Evolutionary conservation across 2,113 vertebrate species (phyloP).

Genomic region (Alethe castanea): DNA sequence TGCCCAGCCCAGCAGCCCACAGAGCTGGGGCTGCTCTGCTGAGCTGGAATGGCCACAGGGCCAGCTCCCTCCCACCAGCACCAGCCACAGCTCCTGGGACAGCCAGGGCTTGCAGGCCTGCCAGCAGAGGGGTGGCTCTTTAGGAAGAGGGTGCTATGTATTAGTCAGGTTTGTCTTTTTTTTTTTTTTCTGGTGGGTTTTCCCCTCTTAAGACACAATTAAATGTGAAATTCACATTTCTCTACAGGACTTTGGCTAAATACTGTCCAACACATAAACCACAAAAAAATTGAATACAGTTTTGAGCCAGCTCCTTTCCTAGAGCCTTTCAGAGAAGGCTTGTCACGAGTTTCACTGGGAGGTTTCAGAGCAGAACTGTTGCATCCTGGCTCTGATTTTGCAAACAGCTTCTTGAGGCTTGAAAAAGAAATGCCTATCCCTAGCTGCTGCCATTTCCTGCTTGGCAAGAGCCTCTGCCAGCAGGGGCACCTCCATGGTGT

Average conservation of each 20-base stretch:
- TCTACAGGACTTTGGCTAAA: neutral
- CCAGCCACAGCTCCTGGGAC: neutral
- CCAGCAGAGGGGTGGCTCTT: neutral
- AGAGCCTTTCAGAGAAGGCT: neutral
- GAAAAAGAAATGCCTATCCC: neutral
- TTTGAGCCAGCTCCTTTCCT: neutral
- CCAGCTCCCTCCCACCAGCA: rapidly evolving
- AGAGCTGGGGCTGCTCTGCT: neutral
- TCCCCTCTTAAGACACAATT: neutral
- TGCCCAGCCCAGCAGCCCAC: neutral
- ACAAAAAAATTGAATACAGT: neutral
- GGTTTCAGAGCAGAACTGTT: neutral
- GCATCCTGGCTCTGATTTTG: neutral
- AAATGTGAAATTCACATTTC: neutral
- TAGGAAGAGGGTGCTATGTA: neutral
- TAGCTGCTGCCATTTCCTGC: neutral
- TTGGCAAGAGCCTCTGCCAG: neutral
- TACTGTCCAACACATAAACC: neutral
- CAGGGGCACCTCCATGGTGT: neutral
- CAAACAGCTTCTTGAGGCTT: neutral
- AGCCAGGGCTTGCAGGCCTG: neutral
- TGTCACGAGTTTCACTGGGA: neutral
- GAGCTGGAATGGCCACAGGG: neutral
- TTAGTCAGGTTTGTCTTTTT: neutral
- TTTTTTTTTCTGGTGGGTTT: neutral